Evolutionary conservation across 1,140 invertebrate species (phyloP).

Genomic region (Pogonomyrmex californicus): DNA sequence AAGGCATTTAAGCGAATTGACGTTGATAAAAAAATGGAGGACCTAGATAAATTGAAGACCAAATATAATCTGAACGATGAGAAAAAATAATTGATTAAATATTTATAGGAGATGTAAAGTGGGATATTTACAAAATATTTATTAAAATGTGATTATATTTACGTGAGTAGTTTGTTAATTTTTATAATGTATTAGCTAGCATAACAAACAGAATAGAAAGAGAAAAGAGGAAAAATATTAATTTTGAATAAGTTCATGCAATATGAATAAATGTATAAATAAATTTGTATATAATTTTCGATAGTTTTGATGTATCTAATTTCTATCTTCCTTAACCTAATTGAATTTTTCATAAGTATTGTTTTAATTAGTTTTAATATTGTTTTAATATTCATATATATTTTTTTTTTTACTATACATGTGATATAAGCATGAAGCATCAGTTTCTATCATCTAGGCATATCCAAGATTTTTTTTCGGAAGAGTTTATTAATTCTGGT

Average conservation of each 20-base stretch:
- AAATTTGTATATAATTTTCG: conserved; percentile 14
- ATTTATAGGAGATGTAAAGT: neutral
- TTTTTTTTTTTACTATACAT: too few relatives aligned
- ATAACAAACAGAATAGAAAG: neutral
- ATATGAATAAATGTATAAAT: neutral
- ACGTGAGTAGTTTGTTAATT: conserved; percentile 2
- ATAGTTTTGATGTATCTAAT: neutral
- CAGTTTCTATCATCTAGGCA: too few relatives aligned
- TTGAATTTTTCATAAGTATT: neutral
- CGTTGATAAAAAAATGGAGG: conserved; percentile 98
- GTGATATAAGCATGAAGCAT: too few relatives aligned
- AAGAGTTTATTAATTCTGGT: too few relatives aligned
- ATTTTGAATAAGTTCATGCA: neutral
- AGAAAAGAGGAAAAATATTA: neutral
- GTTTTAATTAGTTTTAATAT: neutral
- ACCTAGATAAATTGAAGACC: conserved; percentile 98
- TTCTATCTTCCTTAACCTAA: neutral
- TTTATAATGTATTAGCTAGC: neutral
- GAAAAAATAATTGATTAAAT: conserved; percentile 81
- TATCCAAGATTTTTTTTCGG: too few relatives aligned
- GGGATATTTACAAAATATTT: conserved; percentile 3
- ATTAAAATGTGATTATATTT: conserved; percentile 7
- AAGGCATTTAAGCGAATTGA: conserved; percentile 99
- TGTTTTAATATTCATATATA: neutral
- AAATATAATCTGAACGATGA: conserved; percentile 93